Evolutionary conservation across 1,140 invertebrate species (phyloP).

Genomic region (Pissodes strobi): DNA sequence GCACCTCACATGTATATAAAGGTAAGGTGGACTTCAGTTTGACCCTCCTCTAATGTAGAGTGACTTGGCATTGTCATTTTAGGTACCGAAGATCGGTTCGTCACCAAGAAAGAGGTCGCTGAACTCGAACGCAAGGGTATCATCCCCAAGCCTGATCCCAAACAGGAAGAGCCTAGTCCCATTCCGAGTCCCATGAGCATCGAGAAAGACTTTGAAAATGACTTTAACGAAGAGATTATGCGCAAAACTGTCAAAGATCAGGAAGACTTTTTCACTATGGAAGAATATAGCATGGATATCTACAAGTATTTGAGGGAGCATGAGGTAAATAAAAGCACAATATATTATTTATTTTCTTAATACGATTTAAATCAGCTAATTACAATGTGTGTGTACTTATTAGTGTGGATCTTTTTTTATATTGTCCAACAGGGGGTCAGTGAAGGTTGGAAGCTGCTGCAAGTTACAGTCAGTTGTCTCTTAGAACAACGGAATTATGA

Average conservation of each 20-base stretch:
- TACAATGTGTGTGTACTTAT: too few species aligned
- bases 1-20: constrained; percentile 41
- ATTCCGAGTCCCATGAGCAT: constrained; percentile 56
- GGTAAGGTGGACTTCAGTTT: too few species aligned
- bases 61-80: too few species aligned
- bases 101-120: constrained; percentile 41
- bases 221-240: constrained; percentile 45
- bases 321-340: constrained; percentile 78
- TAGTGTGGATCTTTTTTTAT: too few species aligned
- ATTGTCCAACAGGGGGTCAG: too few species aligned
- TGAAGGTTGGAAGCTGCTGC: too few species aligned
- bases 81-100: constrained; percentile 44
- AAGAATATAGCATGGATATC: constrained; percentile 81
- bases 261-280: constrained; percentile 66
- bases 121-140: constrained; percentile 37
- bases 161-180: not conserved
- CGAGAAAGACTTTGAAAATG: constrained; percentile 53
- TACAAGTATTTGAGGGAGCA: constrained; percentile 77
- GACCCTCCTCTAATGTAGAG: not conserved
- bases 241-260: constrained; percentile 30
- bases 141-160: constrained; percentile 8
- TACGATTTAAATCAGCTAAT: too few species aligned
- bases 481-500: too few species aligned
- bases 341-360: too few species aligned
- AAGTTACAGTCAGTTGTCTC: too few species aligned